Base-by-base conservation (phyloP, 2,888 invertebrate species). In the Hirtodrosophila histrioides region DNA sequence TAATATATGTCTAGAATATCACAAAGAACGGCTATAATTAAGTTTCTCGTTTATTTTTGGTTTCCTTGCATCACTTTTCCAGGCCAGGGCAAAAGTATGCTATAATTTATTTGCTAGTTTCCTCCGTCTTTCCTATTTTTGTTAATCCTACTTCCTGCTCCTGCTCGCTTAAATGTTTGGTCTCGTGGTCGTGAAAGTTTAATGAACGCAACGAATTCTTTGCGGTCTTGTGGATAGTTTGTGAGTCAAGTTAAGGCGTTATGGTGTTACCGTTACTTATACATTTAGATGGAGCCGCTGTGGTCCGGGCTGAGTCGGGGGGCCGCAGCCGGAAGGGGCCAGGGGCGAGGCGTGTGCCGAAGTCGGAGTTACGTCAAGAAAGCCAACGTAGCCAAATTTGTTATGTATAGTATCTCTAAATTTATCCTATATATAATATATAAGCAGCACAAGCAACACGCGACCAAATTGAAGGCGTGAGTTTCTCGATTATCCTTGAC, bases 231-330 rank as follows among this genome's bases (percentile, higher is more conserved):
- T 74, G 78, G 60, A 70, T 67, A 69, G 61, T 83, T 83, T 81
- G 80, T 86, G 86, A 83, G 62, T 77, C 71, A 72, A 80, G 77
- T 86, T 81, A 82, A 82, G 82, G 82, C 82, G 84, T 78, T 80
- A 65, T 80, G 78, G 78, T 78, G 79, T 71, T 79, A 75, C 71
- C 76, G 76, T 71, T 75, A 74, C 45, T 63, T 62, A 54, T 54
- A 61, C 45, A 63, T 69, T 57, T 57, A 46, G 51, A 60, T 53
- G 27, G 55, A 49, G 39, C 40, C 53, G 29, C 9, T 64, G 53
- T 75, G 64, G 70, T 73, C 75, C 63, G 64, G 56, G 27, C 27
- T 27, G 27, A 27, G 61, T 23, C 29, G 45, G 17, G 17, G 17
- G 5, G 49, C 40, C 54, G 37, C 37, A 31, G 55, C 31, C 36